phyloP scores from a whole-genome alignment of 2,113 vertebrate genomes.

The Synchiropus splendidus region DNA sequence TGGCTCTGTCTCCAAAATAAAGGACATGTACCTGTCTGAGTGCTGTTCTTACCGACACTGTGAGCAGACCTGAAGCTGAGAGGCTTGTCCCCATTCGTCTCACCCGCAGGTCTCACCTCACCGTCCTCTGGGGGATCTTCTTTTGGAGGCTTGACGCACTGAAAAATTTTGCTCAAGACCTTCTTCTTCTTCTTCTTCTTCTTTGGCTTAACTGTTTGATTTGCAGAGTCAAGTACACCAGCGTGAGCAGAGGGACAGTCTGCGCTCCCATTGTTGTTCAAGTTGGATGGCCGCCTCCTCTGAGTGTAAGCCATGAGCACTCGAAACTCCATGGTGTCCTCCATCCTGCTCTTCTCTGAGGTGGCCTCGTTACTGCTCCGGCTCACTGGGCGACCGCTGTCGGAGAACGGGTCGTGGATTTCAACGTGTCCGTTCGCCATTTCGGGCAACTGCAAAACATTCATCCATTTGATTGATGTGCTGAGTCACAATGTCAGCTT shows the following conservation, averaged over 20 bases:
- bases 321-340: constrained; percentile 37
- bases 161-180: fast-evolving
- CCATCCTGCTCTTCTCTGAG: constrained; percentile 4
- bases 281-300: constrained; percentile 11
- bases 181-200: constrained; percentile 14
- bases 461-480: too few relatives aligned
- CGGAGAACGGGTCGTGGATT: constrained; percentile 8
- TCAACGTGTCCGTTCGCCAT: constrained; percentile 26
- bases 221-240: too few relatives aligned
- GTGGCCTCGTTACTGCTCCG: not conserved
- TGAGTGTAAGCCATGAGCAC: constrained; percentile 46
- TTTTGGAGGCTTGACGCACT: constrained; percentile 32
- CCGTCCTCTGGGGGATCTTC: fast-evolving
- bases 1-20: too few relatives aligned
- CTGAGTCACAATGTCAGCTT: too few relatives aligned
- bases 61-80: not conserved
- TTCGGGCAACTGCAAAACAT: constrained; percentile 9
- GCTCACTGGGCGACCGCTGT: not conserved
- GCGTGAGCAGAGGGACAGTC: too few relatives aligned
- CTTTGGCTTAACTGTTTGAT: not conserved
- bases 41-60: not conserved
- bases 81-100: not conserved
- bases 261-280: not conserved
- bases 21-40: too few relatives aligned
- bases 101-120: fast-evolving